Evolutionary conservation across 2,888 invertebrate species (phyloP), one percentile per base, ranked within the genome.

Genomic region (Synanthedon andrenaeformis): DNA sequence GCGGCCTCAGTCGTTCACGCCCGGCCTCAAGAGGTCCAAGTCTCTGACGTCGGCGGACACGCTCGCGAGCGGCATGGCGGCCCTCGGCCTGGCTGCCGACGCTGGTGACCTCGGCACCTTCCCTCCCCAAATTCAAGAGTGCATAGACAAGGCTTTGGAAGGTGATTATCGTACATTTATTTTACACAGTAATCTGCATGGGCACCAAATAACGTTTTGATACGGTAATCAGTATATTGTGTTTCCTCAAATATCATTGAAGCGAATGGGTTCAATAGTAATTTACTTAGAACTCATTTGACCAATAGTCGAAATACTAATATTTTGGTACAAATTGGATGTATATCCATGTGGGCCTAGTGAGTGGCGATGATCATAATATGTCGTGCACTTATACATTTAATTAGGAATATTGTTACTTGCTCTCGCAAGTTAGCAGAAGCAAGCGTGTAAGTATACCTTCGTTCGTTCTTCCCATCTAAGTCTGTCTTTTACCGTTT

Each of bases 21-120:
- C 86, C 11, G 81, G 89, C n/a, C 75, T 95, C 57, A 95, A 95
- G 80, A 89, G 95, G 51, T 95, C 95, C 57, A 95, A 95, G 78
- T 95, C 95, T 55, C 78, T 95, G 63, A 94, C 93, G 10, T 92
- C 94, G 0, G 91, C 94, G 0, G 94, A 95, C 69, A 91, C 92
- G 11, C 79, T 91, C 59, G 91, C 91, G 52, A 89, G 92, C 51
- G 91, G 92, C 14, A 90, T 91, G 76, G 92, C 92, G 41, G 89
- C 92, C n/a, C 79, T 92, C 61, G 91, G 91, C 1, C 76, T 91
- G 41, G 92, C 92, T 41, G 91, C 92, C 1, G 93, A 93, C 59
- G 91, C 92, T 3, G 92, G 93, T 0, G 94, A 94, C 67, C 89
- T 95, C 58, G 94, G 93, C 12, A 91, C 89, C 68, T 95, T 95